phyloP scores from a whole-genome alignment of 2,888 invertebrate genomes.

The Camponotus fellah region DNA sequence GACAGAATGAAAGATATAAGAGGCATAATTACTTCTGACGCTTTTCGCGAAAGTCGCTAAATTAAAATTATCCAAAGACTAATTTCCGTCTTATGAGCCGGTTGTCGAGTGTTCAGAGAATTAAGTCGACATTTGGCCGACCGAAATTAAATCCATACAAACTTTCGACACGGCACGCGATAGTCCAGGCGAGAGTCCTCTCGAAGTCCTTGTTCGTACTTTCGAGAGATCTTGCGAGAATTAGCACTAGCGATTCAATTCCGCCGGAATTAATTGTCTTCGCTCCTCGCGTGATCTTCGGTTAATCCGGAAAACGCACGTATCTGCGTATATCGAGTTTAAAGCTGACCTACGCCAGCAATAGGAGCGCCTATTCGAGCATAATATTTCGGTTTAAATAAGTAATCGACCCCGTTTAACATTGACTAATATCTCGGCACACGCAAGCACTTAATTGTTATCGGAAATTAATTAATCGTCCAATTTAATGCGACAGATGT shows the following conservation, averaged over 20 bases:
- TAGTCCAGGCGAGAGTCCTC: constrained; percentile 23
- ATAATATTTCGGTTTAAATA: constrained; percentile 46
- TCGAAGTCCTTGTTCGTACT: constrained; percentile 34
- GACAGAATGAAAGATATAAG: background rate
- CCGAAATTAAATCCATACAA: constrained; percentile 41
- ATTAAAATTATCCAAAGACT: constrained; percentile 2
- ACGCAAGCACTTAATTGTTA: constrained; percentile 43
- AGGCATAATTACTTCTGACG: background rate
- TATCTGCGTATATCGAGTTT: constrained; percentile 35
- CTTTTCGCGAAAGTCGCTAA: background rate
- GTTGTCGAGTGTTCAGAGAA: constrained; percentile 5
- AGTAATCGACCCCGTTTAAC: constrained; percentile 48
- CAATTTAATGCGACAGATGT: constrained; percentile 42
- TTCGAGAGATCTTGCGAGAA: constrained; percentile 41
- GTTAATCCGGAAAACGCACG: constrained; percentile 34
- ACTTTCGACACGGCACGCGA: constrained; percentile 27
- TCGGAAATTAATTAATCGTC: constrained; percentile 57
- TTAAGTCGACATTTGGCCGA: constrained; percentile 43
- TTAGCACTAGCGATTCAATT: constrained; percentile 53
- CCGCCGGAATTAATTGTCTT: constrained; percentile 52
- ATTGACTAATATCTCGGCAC: constrained; percentile 36
- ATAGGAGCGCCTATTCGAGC: background rate
- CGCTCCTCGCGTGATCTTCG: constrained; percentile 30
- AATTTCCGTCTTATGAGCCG: constrained; percentile 6
- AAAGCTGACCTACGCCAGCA: constrained; percentile 51